Evolutionary conservation across 2,797 vertebrate genomes (phyloP).

Genomic region (Alca torda): DNA sequence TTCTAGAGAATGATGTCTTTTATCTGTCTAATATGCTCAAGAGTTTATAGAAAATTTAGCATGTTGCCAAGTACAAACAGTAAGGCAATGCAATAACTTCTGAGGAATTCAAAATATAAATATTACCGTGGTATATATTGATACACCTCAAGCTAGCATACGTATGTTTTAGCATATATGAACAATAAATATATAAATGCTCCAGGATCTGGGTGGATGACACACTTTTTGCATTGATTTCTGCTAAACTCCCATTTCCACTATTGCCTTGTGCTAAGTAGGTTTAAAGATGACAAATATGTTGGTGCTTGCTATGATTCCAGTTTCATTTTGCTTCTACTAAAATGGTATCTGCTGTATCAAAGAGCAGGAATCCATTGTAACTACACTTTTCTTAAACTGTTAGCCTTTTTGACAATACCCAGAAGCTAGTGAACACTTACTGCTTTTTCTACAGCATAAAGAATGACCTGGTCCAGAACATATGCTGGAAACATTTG

Average conservation of each 20-base stretch:
- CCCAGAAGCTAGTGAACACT: not conserved
- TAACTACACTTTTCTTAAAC: not conserved
- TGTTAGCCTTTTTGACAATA: not conserved
- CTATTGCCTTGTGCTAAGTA: not conserved
- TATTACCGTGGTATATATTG: not conserved
- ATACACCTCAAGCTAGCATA: not conserved
- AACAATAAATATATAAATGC: not conserved
- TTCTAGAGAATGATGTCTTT: not conserved
- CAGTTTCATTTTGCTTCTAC: not conserved
- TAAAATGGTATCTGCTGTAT: not conserved
- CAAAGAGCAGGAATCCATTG: not conserved
- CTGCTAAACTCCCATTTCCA: not conserved
- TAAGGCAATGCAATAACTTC: not conserved
- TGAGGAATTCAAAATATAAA: not conserved
- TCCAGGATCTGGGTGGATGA: not conserved
- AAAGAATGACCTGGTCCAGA: not conserved
- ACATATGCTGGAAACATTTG: not conserved
- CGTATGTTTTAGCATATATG: not conserved
- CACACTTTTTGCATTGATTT: not conserved
- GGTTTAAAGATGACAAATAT: not conserved
- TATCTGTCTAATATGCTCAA: not conserved
- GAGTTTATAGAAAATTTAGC: not conserved
- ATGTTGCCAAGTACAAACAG: not conserved
- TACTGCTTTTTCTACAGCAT: not conserved
- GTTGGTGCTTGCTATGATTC: not conserved